phyloP scores from a whole-genome alignment of 1,140 invertebrate species.

The Neodiprion pinetum region DNA sequence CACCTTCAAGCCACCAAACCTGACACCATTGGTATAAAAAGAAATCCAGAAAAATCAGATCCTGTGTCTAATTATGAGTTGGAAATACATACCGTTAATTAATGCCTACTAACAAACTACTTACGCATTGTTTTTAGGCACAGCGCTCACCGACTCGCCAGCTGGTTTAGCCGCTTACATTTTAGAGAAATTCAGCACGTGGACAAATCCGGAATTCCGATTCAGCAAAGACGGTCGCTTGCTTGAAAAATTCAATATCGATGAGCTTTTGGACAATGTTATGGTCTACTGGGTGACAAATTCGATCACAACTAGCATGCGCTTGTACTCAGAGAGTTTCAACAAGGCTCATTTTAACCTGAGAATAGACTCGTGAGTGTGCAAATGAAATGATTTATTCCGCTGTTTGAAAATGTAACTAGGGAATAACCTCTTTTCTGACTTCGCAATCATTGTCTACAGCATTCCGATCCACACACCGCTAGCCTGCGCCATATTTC shows the following conservation, averaged over 20 bases:
- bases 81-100: not conserved
- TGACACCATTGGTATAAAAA: slow-evolving; percentile 79
- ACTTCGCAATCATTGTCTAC: slow-evolving; percentile 34
- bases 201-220: slow-evolving; percentile 71
- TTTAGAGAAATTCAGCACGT: slow-evolving; percentile 85
- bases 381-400: not conserved
- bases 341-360: slow-evolving; percentile 48
- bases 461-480: slow-evolving; percentile 70
- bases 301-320: slow-evolving; percentile 77
- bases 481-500: slow-evolving; percentile 70
- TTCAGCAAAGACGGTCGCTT: slow-evolving; percentile 76
- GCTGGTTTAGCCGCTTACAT: slow-evolving; percentile 82
- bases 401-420: not conserved
- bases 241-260: slow-evolving; percentile 67
- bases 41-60: not conserved
- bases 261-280: slow-evolving; percentile 85
- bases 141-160: slow-evolving; percentile 72
- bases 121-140: slow-evolving; percentile 56
- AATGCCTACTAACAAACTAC: slow-evolving; percentile 14
- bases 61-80: not conserved
- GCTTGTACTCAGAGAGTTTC: slow-evolving; percentile 78
- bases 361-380: slow-evolving; percentile 61
- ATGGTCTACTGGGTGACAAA: slow-evolving; percentile 88
- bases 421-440: not conserved
- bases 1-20: slow-evolving; percentile 90